Evolutionary conservation across 2,113 vertebrate genomes (phyloP).

Genomic region (Uria lomvia): DNA sequence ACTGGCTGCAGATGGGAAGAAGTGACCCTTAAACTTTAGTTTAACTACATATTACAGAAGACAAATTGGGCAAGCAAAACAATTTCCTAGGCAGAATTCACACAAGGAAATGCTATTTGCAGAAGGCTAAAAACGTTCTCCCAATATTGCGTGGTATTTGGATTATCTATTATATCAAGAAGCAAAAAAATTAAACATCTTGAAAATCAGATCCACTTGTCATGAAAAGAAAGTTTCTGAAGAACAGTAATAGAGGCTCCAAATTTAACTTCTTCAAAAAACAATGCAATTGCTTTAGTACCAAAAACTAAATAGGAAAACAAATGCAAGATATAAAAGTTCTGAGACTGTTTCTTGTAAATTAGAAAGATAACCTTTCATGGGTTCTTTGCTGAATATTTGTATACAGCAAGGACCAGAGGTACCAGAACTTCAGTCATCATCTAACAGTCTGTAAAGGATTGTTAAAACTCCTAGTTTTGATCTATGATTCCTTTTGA

Average conservation of each 20-base stretch:
- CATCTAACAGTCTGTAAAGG: not conserved
- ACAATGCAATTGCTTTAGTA: not conserved
- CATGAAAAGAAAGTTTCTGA: not conserved
- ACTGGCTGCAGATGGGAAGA: not conserved
- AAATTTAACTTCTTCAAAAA: not conserved
- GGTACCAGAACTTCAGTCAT: not conserved
- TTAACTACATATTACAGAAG: not conserved
- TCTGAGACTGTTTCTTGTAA: not conserved
- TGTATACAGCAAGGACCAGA: not conserved
- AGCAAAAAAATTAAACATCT: not conserved
- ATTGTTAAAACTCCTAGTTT: not conserved
- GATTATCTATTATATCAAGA: not conserved
- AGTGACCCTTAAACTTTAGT: not conserved
- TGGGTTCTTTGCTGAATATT: not conserved
- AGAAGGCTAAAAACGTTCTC: not conserved
- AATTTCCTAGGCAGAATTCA: not conserved
- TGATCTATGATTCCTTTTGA: not conserved
- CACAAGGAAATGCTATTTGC: not conserved
- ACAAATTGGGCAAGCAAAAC: not conserved
- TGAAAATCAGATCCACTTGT: conserved; percentile 4
- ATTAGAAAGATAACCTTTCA: not conserved
- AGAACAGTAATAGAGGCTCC: not conserved
- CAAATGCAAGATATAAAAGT: not conserved
- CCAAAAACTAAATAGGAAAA: not conserved
- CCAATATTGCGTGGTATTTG: not conserved